phyloP scores from a whole-genome alignment of 2,888 invertebrate species.

The Rapana venosa region DNA sequence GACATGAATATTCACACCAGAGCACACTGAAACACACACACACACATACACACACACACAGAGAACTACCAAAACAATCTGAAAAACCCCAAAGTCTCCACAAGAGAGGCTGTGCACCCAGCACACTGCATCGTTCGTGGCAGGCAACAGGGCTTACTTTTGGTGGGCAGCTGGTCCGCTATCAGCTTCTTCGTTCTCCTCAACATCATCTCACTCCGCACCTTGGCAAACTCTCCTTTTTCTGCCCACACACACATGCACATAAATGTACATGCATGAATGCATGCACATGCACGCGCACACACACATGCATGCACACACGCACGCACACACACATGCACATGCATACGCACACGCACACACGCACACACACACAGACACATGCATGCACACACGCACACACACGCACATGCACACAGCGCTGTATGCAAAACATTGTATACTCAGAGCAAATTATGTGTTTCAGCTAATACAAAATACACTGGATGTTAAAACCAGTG shows the following conservation, averaged over 20 bases:
- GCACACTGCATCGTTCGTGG: not conserved
- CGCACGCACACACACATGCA: no score
- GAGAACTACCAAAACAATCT: not conserved
- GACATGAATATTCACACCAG: no score
- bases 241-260: slow-evolving; percentile 56
- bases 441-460: no score
- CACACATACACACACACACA: slow-evolving; percentile 2
- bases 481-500: no score
- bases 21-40: not conserved
- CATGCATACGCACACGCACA: no score
- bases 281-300: no score
- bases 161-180: slow-evolving; percentile 73
- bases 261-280: not conserved
- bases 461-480: no score
- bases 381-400: not conserved
- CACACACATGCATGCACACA: no score
- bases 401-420: no score
- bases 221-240: slow-evolving; percentile 68
- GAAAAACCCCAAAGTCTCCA: no score
- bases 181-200: slow-evolving; percentile 73
- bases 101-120: not conserved
- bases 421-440: no score
- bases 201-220: slow-evolving; percentile 69
- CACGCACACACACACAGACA: no score
- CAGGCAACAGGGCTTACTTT: slow-evolving; percentile 60